A percentile compares a stretch with the other conserved stretches of the same genome.
Conservation (phyloP, 2,113 vertebrate genomes). For the Elgaria multicarinata region DNA sequence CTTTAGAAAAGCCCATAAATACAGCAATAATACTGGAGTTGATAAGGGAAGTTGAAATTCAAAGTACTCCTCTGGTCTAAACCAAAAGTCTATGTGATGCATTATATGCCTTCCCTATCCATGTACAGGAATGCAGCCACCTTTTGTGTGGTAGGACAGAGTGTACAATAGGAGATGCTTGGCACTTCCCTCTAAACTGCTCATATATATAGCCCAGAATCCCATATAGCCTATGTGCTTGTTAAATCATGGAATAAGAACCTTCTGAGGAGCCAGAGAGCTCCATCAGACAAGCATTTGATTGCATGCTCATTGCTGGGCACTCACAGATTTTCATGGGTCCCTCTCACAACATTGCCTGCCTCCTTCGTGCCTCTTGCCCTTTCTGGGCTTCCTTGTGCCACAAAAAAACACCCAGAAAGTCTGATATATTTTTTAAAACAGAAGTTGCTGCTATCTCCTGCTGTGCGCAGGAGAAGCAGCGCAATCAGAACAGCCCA, state of each 20-base stretch:
- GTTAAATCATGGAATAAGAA: neutral
- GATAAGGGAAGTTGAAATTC: slow-evolving; percentile 1
- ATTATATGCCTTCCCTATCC: neutral
- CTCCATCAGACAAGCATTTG: too few relatives aligned
- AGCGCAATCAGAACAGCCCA: too few relatives aligned
- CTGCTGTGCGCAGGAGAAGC: too few relatives aligned
- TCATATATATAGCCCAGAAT: neutral
- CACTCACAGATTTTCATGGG: too few relatives aligned
- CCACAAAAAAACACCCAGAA: too few relatives aligned
- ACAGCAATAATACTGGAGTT: slow-evolving; percentile 3
- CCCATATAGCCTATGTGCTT: neutral
- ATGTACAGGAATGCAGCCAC: neutral
- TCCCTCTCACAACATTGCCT: too few relatives aligned
- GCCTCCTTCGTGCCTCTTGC: too few relatives aligned
- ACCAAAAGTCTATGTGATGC: neutral
- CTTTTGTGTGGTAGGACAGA: neutral
- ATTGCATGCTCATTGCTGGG: too few relatives aligned
- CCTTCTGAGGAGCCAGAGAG: neutral
- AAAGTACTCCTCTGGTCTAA: neutral
- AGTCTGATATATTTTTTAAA: too few relatives aligned
- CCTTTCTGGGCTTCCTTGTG: too few relatives aligned
- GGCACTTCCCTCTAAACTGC: neutral
- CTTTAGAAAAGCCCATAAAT: neutral
- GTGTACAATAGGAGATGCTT: too few relatives aligned
- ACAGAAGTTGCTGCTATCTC: too few relatives aligned